Evolutionary conservation across 2,797 vertebrate species (phyloP), one percentile per base, ranked within the genome.

Genomic region (Pseudochromis fuscus): DNA sequence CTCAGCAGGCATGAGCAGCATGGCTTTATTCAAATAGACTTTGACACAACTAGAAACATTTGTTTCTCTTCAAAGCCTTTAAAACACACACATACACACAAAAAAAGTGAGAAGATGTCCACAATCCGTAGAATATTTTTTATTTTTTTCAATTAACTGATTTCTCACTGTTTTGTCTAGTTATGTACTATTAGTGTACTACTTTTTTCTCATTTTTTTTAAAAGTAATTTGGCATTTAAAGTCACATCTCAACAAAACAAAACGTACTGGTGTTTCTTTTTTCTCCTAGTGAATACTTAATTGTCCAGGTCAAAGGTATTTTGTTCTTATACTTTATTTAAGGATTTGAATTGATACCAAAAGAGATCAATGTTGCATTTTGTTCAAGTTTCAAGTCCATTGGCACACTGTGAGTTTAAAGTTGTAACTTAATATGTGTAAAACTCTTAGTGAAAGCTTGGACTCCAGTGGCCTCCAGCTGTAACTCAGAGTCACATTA

Each of bases 401-500:
- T 56, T 24, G 56, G 33, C 42, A 56, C 38, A 38, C 55, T 15
- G 10, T 77, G 72, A 79, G 79, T 67, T 74, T 58, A 78, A 63
- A 79, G 35, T 37, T 72, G 86, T 78, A 91, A 89, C 73, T 59
- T 85, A 67, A 89, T 89, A 89, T 82, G 75, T 75, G 44, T 67
- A 64, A 82, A 61, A 74, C 71, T 66, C 68, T 30, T 40, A 71
- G 55, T 86, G 67, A 85, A 87, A 84, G 82, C 72, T 84, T 21
- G 69, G 63, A 58, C 66, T 81, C 53, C 53, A n/a, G 53, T 80
- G 80, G 79, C 89, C 82, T 88, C 56, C 62, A 84, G 88, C 76
- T 87, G 72, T 79, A 80, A 72, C 70, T 78, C 33, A 70, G 77
- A 80, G 71, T 89, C 81, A 73, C 81, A 72, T 90, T 90, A 84